Percentiles rank a stretch among this genome's conserved stretches.
phyloP scores from a whole-genome alignment of 1,140 invertebrate genomes.

The Cydia fagiglandana region DNA sequence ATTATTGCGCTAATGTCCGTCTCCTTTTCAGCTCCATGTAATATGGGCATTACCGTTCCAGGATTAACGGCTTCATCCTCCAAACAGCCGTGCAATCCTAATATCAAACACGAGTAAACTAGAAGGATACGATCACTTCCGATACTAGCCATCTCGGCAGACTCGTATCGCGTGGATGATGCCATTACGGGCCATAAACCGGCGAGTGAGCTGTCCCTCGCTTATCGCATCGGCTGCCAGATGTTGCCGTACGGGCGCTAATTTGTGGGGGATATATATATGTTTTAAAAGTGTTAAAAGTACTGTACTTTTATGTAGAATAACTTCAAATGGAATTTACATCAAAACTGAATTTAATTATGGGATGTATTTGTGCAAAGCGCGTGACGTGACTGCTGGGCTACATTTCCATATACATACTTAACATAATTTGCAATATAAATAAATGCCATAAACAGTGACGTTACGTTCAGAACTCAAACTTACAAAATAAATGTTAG shows the following conservation, averaged over 20 bases:
- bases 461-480: not conserved
- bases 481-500: not conserved
- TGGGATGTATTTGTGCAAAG: no score
- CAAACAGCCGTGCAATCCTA: not conserved
- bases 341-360: no score
- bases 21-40: not conserved
- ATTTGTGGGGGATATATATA: slow-evolving; percentile 3
- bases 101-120: slow-evolving; percentile 3
- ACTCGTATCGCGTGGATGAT: not conserved
- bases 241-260: not conserved
- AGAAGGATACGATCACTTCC: slow-evolving; percentile 19
- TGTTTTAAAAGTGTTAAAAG: not conserved
- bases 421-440: not conserved
- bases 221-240: slow-evolving; percentile 12
- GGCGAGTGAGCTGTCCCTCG: slow-evolving; percentile 27
- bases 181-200: slow-evolving; percentile 27
- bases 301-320: not conserved
- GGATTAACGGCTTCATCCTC: not conserved
- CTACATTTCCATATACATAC: not conserved
- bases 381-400: not conserved
- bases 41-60: not conserved
- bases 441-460: not conserved
- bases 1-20: no score
- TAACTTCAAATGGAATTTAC: not conserved
- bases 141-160: not conserved